Evolutionary conservation across 2,113 vertebrate species (phyloP), one percentile per base, ranked within the genome.

Genomic region (Mugil cephalus): DNA sequence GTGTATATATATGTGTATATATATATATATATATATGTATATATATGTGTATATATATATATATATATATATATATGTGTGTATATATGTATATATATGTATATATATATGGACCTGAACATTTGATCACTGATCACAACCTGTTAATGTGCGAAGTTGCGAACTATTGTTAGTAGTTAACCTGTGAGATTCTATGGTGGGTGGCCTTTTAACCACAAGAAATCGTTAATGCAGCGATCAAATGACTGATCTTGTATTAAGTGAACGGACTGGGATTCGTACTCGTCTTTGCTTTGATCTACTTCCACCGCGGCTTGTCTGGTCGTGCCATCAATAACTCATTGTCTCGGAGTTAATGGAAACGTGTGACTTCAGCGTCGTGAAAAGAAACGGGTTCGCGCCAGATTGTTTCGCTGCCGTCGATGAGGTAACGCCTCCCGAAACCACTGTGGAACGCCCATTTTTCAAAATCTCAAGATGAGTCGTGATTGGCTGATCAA

Each of bases 381-480:
- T 13, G 42, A 14, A 15, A 51, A 60, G 30, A 2, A 14, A 45
- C 61, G 30, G 18, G 51, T 95, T 96, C 93, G 94, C 96, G 96
- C 95, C 95, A 96, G 90, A 94, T 90, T 83, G 61, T 78, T 69
- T 63, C 82, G 11, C 21, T 6, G 46, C 39, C 17, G 12, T n/a
- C 6, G 19, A 1, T 86, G 89, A 91, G 87, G 91, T 85, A 15
- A 45, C 14, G 13, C 42, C 24, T 12, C 10, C 47, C 1, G n/a
- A 46, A 48, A 4, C 19, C 18, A 1, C n/a, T 4, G 17, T 6
- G 65, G 10, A 43, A 89, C 93, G 89, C 92, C 94, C 77, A 73
- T 90, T 91, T 96, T 97, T 97, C 93, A 96, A 98, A 96, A 93
- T 46, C 30, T 36, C 51, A 8, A 63, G 35, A 1, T 77, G 72